Conservation (phyloP, 1,140 invertebrate genomes). For the Drosophila erecta region DNA sequence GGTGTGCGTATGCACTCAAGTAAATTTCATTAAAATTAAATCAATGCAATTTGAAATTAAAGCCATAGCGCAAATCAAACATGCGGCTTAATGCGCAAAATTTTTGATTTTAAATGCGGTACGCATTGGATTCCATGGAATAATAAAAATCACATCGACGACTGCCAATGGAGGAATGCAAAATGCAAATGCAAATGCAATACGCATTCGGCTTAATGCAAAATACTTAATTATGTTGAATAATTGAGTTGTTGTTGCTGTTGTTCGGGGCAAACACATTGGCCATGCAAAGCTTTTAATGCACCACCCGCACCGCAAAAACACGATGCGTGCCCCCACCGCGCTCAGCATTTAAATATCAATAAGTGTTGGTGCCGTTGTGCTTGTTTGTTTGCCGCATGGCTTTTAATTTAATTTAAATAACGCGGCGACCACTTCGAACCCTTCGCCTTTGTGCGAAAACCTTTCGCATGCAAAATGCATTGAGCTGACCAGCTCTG, state of each 20-base stretch:
- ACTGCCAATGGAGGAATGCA: conserved; percentile 10
- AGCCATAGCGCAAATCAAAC: conserved; percentile 75
- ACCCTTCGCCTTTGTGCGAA: conserved; percentile 8
- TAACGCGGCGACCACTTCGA: conserved; percentile 45
- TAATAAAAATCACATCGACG: conserved; percentile 70
- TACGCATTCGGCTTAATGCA: conserved; percentile 73
- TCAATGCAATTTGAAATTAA: conserved; percentile 79
- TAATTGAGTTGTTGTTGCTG: conserved; percentile 74
- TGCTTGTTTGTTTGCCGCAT: conserved; percentile 65
- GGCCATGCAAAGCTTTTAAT: conserved; percentile 80
- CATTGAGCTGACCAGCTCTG: conserved; percentile 56
- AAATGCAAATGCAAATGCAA: conserved; percentile 48
- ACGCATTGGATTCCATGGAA: conserved; percentile 72
- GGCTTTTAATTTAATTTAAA: conserved; percentile 82
- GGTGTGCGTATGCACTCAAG: conserved; percentile 44
- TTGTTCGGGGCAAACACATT: conserved; percentile 76
- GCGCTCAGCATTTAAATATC: conserved; percentile 73
- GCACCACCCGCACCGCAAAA: conserved; percentile 65
- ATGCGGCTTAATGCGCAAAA: conserved; percentile 75
- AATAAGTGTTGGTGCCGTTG: conserved; percentile 73
- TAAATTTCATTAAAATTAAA: conserved; percentile 80
- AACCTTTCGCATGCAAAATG: conserved; percentile 44
- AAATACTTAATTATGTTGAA: conserved; percentile 83
- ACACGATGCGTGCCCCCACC: conserved; percentile 14
- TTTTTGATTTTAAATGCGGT: conserved; percentile 79